phyloP scores from a whole-genome alignment of 1,140 invertebrate species.

The Linepithema humile region DNA sequence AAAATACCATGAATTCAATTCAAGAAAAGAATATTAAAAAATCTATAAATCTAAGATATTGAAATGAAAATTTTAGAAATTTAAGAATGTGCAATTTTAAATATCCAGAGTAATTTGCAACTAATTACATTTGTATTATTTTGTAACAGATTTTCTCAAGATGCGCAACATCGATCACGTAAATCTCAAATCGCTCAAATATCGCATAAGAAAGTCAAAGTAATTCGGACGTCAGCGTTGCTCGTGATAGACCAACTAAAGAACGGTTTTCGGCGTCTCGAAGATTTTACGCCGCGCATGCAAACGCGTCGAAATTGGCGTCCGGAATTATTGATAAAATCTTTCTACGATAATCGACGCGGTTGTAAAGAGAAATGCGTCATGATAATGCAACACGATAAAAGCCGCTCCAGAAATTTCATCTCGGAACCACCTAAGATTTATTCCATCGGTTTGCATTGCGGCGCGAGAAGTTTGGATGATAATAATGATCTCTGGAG shows the following conservation, averaged over 20 bases:
- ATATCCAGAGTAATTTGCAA: not conserved
- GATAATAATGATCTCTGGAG: not conserved
- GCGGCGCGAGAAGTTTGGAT: not conserved
- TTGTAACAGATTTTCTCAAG: not conserved
- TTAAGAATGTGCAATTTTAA: not conserved
- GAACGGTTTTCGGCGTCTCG: constrained; percentile 32
- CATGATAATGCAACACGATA: not conserved
- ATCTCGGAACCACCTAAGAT: constrained; percentile 54
- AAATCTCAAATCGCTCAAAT: no score
- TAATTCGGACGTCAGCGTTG: constrained; percentile 4
- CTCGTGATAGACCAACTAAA: constrained; percentile 63
- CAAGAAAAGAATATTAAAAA: not conserved
- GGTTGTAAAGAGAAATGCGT: not conserved
- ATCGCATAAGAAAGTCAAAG: not conserved
- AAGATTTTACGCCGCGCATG: not conserved
- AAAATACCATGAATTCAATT: not conserved
- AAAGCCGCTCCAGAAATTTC: not conserved
- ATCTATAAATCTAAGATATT: not conserved
- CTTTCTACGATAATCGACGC: constrained; percentile 11
- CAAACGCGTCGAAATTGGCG: constrained; percentile 33
- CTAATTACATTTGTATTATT: not conserved
- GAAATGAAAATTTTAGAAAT: no score
- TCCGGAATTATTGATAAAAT: constrained; percentile 17
- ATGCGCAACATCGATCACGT: not conserved
- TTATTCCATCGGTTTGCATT: constrained; percentile 59